Percentiles rank a stretch among this genome's conserved stretches.
These are phyloP conservation scores for Dione vanillae DNA, from an alignment of 2,888 invertebrate species.

Conservation along the genomic window DNA sequence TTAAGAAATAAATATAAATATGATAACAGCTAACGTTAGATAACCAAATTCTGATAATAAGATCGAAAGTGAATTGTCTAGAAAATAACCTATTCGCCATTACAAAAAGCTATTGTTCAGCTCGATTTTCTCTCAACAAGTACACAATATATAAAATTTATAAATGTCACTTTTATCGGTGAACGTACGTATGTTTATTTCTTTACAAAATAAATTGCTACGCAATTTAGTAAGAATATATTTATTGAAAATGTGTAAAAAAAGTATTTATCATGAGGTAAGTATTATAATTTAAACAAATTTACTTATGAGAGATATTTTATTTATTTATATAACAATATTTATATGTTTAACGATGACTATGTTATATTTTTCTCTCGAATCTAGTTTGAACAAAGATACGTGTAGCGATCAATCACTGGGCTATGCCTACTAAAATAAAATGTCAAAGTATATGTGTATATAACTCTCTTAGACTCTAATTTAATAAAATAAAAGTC, in stretches of 20 bases:
- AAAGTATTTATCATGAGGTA: neutral
- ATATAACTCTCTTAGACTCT: too few relatives aligned
- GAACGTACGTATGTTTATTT: constrained; percentile 3
- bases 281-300: too few relatives aligned
- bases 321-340: too few relatives aligned
- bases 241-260: neutral
- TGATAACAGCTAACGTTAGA: neutral
- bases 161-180: constrained; percentile 15
- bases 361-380: too few relatives aligned
- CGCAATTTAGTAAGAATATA: neutral
- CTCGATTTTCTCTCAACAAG: constrained; percentile 32
- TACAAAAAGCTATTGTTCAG: constrained; percentile 40
- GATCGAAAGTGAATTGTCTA: constrained; percentile 40
- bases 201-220: constrained; percentile 8
- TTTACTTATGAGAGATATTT: too few relatives aligned
- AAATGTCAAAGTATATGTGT: too few relatives aligned
- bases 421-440: too few relatives aligned
- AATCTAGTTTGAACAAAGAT: too few relatives aligned
- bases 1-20: neutral
- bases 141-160: constrained; percentile 29
- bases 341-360: too few relatives aligned
- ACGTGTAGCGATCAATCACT: too few relatives aligned
- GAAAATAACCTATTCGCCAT: constrained; percentile 42
- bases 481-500: too few relatives aligned
- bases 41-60: constrained; percentile 21